A percentile compares a stretch with the other conserved stretches of the same genome.
These are phyloP conservation scores for Protophormia terraenovae DNA, from an alignment of 2,888 invertebrate species.

Conservation along the genomic window DNA sequence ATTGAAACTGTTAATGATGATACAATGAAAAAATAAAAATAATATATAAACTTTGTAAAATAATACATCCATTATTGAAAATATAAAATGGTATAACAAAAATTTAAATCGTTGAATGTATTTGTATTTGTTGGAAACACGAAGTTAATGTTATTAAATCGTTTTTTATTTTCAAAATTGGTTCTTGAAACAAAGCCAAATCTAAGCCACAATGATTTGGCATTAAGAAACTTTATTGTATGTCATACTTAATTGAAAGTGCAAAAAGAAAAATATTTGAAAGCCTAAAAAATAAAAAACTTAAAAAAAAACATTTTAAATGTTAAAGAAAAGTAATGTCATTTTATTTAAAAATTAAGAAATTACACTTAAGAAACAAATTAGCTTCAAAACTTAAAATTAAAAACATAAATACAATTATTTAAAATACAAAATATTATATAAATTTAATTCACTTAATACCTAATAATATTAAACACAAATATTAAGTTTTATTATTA, in stretches of 20 bases:
- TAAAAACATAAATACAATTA: not conserved
- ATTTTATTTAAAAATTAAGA: not conserved
- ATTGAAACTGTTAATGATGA: constrained; percentile 34
- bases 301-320: not conserved
- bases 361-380: not conserved
- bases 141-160: constrained; percentile 32
- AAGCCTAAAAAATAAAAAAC: not conserved
- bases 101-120: constrained; percentile 27
- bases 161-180: constrained; percentile 8
- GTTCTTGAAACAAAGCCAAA: not conserved
- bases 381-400: not conserved
- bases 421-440: not conserved
- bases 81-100: not conserved
- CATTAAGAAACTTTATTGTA: no score
- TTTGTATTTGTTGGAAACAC: constrained; percentile 39
- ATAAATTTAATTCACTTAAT: not conserved
- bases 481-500: not conserved
- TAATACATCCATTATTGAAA: not conserved
- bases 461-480: not conserved
- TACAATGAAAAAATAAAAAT: not conserved
- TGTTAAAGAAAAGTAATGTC: not conserved
- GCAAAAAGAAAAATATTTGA: not conserved
- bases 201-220: not conserved
- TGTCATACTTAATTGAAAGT: constrained; percentile 19
- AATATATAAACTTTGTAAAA: not conserved